Evolutionary conservation across 2,113 vertebrate species (phyloP).

Genomic region (Epinephelus cyanopodus): DNA sequence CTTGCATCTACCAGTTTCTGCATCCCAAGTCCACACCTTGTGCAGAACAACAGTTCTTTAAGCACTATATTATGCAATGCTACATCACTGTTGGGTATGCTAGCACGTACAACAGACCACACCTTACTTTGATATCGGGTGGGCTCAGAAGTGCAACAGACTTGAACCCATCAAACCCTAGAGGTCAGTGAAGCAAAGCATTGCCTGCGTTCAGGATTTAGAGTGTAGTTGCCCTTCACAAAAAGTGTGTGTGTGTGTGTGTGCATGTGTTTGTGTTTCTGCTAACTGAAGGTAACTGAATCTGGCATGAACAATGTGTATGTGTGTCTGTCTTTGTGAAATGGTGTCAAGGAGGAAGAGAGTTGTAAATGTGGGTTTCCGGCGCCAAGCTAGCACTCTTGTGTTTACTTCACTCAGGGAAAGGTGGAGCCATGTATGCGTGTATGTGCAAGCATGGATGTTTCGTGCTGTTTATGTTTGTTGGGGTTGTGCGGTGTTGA

Average conservation of each 20-base stretch:
- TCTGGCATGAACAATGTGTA: slow-evolving; percentile 36
- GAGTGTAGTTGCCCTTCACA: background rate
- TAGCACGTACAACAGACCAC: slow-evolving; percentile 10
- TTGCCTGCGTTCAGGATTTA: background rate
- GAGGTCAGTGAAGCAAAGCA: background rate
- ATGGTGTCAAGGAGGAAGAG: slow-evolving; percentile 82
- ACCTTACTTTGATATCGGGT: background rate
- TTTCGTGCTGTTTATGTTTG: slow-evolving; percentile 43
- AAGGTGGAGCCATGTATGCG: slow-evolving; percentile 29
- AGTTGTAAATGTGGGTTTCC: slow-evolving; percentile 87
- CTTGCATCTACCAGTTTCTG: background rate
- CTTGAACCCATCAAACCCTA: background rate
- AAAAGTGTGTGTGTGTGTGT: background rate
- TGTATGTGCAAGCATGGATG: slow-evolving; percentile 28
- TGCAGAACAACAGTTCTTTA: background rate
- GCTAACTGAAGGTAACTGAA: slow-evolving; percentile 22
- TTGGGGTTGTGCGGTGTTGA: slow-evolving; percentile 28
- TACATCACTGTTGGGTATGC: slow-evolving; percentile 9
- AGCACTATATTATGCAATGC: background rate
- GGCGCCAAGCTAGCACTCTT: slow-evolving; percentile 57
- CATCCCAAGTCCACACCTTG: background rate
- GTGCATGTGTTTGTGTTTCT: background rate
- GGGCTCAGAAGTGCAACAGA: slow-evolving; percentile 19
- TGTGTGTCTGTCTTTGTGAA: slow-evolving; percentile 40
- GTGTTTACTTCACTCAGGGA: slow-evolving; percentile 73